These are phyloP conservation scores for Sparus aurata DNA, from an alignment of 2,797 vertebrate species.

Conservation along the genomic window DNA sequence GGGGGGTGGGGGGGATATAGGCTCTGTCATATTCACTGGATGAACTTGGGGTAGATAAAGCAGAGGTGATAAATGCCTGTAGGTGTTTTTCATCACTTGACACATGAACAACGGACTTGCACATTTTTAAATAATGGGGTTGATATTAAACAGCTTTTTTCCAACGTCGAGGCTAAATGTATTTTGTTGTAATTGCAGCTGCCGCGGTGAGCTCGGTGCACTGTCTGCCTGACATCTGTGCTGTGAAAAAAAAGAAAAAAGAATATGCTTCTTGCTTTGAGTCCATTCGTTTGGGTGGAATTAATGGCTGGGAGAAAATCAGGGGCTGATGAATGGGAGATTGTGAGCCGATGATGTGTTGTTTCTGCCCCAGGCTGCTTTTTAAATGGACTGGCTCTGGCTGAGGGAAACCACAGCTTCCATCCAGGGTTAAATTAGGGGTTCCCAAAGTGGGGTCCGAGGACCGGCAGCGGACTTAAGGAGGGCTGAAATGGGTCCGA, in stretches of 20 bases:
- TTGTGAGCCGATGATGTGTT: conserved; percentile 69
- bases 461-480: conserved; percentile 27
- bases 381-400: conserved; percentile 63
- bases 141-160: conserved; percentile 88
- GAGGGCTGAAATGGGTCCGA: conserved; percentile 15
- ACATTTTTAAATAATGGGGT: conserved; percentile 96
- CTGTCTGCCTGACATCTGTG: conserved; percentile 54
- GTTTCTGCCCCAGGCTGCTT: conserved; percentile 74
- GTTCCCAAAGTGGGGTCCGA: conserved; percentile 51
- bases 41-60: conserved; percentile 95
- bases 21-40: conserved; percentile 88
- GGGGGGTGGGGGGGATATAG: conserved; percentile 43
- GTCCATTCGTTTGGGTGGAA: conserved; percentile 49
- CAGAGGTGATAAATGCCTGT: conserved; percentile 94
- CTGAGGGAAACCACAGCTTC: conserved; percentile 49
- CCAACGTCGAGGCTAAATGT: conserved; percentile 78
- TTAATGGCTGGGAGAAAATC: conserved; percentile 68
- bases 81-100: conserved; percentile 94
- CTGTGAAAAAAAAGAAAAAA: conserved; percentile 13
- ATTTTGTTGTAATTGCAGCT: conserved; percentile 40
- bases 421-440: conserved; percentile 53
- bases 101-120: conserved; percentile 95
- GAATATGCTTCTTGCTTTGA: conserved; percentile 38
- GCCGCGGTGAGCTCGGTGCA: conserved; percentile 31
- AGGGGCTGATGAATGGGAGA: conserved; percentile 73